Evolutionary conservation across 1,140 invertebrate genomes (phyloP).

Genomic region (Drosophila rhopaloa): DNA sequence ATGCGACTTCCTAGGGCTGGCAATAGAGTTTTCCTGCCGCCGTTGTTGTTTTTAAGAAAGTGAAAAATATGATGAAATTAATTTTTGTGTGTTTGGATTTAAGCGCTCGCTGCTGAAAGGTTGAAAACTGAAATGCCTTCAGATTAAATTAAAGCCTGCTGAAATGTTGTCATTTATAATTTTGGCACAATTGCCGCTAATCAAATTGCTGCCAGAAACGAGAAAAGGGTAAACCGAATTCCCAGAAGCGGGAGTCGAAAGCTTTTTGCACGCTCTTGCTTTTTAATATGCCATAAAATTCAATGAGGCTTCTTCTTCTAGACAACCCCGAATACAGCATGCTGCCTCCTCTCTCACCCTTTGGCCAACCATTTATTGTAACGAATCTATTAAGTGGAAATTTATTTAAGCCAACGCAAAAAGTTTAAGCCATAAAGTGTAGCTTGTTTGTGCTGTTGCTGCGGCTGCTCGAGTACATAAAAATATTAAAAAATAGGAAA

Average conservation of each 20-base stretch:
- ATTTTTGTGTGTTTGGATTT: constrained; percentile 78
- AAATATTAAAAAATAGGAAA: constrained; percentile 75
- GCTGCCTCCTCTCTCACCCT: neutral
- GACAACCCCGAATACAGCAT: constrained; percentile 53
- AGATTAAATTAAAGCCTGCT: constrained; percentile 79
- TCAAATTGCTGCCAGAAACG: constrained; percentile 61
- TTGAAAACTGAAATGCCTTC: constrained; percentile 64
- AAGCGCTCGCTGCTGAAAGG: constrained; percentile 54
- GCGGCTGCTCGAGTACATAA: constrained; percentile 53
- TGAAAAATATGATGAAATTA: constrained; percentile 82
- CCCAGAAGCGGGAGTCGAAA: constrained; percentile 27
- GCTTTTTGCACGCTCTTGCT: constrained; percentile 47
- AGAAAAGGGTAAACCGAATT: constrained; percentile 41
- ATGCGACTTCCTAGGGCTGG: constrained; percentile 24
- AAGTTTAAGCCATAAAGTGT: constrained; percentile 66
- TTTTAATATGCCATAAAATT: constrained; percentile 77
- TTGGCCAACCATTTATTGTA: constrained; percentile 54
- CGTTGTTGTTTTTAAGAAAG: constrained; percentile 49
- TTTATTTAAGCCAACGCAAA: constrained; percentile 71
- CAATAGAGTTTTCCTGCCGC: constrained; percentile 51
- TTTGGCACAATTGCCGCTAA: constrained; percentile 79
- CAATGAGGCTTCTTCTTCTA: constrained; percentile 43
- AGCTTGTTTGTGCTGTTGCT: constrained; percentile 42
- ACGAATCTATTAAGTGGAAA: constrained; percentile 82
- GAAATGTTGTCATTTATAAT: constrained; percentile 81